Base-by-base conservation (phyloP, 2,113 vertebrate species). In the Rhombomys opimus region DNA sequence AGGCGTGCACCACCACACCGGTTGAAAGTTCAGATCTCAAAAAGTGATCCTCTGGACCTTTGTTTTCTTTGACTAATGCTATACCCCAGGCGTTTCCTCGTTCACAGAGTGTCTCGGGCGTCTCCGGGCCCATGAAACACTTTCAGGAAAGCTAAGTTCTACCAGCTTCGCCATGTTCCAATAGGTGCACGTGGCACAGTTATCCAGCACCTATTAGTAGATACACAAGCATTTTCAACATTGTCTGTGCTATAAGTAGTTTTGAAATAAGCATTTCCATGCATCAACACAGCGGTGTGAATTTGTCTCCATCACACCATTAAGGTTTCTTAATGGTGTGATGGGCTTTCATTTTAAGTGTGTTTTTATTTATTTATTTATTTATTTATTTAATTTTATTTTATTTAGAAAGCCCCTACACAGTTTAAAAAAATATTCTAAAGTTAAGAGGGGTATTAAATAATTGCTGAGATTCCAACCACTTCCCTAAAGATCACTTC, bases 311-410 rank as follows among this genome's bases (percentile, higher is more conserved):
- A 84, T 59, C 35, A 32, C 14, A 52, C n/a, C 54, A 84, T 89
- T 88, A 92, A 85, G 57, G 85, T n/a, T 35, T 12, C 2, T 92
- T 92, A 75, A 67, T 76, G 27, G n/a, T n/a, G n/a, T n/a, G n/a
- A n/a, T n/a, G 22, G 93, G 65, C 84, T 92, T 89, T 95, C 73
- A 57, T 92, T 92, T 89, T 65, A 61, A 93, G 86, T 75, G 6
- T 46, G 1, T n/a, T 57, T 57, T 75, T 41, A 3, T 41, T 41
- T 41, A 3, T 41, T 41, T 41, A 41, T n/a, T n/a, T n/a, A n/a
- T 57, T 75, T 41, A 3, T 41, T 41, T 41, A 3, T 41, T 41
- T 41, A 41, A 41, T 41, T 41, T 41, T 41, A 41, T 41, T 41
- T 88, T 94, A 73, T 77, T 87, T 52, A 76, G 46, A 63, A 95